Conservation (phyloP, 2,888 invertebrate species). For the Apeira syringaria region DNA sequence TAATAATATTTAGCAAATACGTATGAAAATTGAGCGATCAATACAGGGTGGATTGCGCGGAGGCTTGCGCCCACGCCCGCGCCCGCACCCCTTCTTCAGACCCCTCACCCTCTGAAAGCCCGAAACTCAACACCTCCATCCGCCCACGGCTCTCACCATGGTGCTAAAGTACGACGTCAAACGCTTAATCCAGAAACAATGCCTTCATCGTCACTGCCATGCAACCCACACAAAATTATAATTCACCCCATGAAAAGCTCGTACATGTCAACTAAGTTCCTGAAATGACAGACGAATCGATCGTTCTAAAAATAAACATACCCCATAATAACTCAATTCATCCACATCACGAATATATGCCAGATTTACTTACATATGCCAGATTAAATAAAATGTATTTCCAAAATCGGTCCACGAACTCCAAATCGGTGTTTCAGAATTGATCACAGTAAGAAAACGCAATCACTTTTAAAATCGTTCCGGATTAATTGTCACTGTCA, state of each 20-base stretch:
- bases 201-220: conserved; percentile 3
- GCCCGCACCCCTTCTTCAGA: conserved; percentile 54
- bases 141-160: conserved; percentile 61
- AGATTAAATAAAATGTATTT: conserved; percentile 2
- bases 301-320: conserved; percentile 19
- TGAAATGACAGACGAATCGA: conserved; percentile 6
- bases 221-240: background rate
- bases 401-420: conserved; percentile 2
- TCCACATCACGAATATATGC: background rate
- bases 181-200: conserved; percentile 12
- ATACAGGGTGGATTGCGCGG: conserved; percentile 69
- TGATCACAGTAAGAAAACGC: background rate
- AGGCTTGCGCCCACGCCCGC: conserved; percentile 42
- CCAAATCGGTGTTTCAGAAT: background rate
- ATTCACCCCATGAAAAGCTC: conserved; percentile 1
- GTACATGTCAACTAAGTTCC: background rate
- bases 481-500: conserved; percentile 14
- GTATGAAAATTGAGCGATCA: conserved; percentile 73
- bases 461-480: conserved; percentile 4
- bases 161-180: conserved; percentile 42
- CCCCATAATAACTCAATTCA: background rate
- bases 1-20: conserved; percentile 66
- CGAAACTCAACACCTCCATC: conserved; percentile 58
- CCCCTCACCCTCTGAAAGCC: conserved; percentile 42
- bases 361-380: conserved; percentile 5